Conservation (phyloP, 2,888 invertebrate species). For the Cheilosia scutellata region DNA sequence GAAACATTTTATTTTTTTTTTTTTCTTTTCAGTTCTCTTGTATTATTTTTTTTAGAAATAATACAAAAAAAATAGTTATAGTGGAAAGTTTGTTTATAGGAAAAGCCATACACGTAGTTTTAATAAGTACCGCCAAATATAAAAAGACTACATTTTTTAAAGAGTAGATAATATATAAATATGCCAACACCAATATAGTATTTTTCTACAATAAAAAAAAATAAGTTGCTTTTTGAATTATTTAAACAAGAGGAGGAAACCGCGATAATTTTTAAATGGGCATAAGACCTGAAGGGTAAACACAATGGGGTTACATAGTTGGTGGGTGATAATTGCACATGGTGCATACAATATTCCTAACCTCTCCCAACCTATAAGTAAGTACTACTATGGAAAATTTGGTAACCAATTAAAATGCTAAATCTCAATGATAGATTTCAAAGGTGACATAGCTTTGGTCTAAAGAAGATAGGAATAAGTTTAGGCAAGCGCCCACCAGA, state of each 20-base stretch:
- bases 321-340: too few relatives aligned
- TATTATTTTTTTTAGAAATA: too few relatives aligned
- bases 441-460: too few relatives aligned
- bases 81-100: conserved; percentile 36
- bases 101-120: conserved; percentile 16
- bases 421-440: too few relatives aligned
- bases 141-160: conserved; percentile 21
- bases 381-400: too few relatives aligned
- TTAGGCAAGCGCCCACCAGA: too few relatives aligned
- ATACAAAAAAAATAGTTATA: conserved; percentile 54
- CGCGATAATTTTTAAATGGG: background rate
- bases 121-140: conserved; percentile 19
- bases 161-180: background rate
- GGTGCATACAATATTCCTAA: too few relatives aligned
- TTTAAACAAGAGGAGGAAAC: too few relatives aligned
- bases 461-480: too few relatives aligned
- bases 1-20: conserved; percentile 21
- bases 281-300: background rate
- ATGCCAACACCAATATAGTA: conserved; percentile 34
- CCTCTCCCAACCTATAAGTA: too few relatives aligned
- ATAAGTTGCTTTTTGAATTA: conserved; percentile 25
- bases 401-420: too few relatives aligned
- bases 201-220: background rate
- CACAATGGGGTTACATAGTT: too few relatives aligned
- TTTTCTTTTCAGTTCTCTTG: conserved; percentile 11